Base-by-base conservation (phyloP, 2,888 invertebrate genomes). In the Auanema freiburgensis region DNA sequence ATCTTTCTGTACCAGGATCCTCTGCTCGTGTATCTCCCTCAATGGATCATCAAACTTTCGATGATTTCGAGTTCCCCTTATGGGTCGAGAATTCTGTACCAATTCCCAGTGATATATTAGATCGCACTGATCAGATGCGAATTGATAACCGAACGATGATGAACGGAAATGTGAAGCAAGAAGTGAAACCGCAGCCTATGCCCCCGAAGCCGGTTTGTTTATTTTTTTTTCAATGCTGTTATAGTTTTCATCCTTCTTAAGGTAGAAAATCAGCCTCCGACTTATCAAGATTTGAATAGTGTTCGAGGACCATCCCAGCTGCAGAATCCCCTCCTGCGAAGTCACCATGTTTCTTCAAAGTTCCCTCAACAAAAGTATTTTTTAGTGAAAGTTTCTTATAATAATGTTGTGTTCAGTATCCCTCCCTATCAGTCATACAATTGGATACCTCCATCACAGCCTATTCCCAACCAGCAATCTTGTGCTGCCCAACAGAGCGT, bases 21-120 rank as follows among this genome's bases (percentile, higher is more conserved):
- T 63, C 67, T n/a, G 58, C 67, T 6, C 58, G 77, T 2, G 71
- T 76, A 23, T 75, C 78, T 18, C 74, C 79, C 18, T 44, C 66
- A 6, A 61, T 66, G 57, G 71, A 69, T 3, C 53, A 54, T 52
- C 53, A 33, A 14, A 49, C 63, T n/a, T 78, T 73, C 59, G 79
- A 81, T 6, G 79, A 80, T 46, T 66, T 80, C 50, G 78, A 80
- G n/a, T 79, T 80, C 63, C 81, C 81, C 46, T 66, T 77, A 8
- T 79, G 79, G 80, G 70, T 77, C 41, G 71, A 71, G 18, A 63
- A 63, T 11, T 57, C 64, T 16, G 64, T 62, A 16, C 61, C 62
- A 2, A 71, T 73, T 57, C 76, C 74, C 16, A 67, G 57, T 46
- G 76, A 77, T 58, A 74, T 77, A 59, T 66, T 78, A 25, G 76